A percentile compares a stretch with the other conserved stretches of the same genome.
phyloP scores from a whole-genome alignment of 2,888 invertebrate species.

The Protonemura montana region DNA sequence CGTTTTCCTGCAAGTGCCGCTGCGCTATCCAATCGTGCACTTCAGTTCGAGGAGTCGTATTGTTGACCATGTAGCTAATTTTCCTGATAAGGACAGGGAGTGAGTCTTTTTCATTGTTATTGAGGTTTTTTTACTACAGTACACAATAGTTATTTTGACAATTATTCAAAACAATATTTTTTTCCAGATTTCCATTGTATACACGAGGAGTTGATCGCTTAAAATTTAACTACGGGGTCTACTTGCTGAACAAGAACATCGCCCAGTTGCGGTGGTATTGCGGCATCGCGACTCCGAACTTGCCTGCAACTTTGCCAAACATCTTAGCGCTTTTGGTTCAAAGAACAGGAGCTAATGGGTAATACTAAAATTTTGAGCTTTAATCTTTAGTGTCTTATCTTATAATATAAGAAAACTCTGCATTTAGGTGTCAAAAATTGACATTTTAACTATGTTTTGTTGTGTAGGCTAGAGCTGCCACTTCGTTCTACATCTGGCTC shows the following conservation, averaged over 20 bases:
- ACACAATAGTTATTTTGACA: background rate
- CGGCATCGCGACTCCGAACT: conserved; percentile 75
- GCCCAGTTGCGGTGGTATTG: conserved; percentile 86
- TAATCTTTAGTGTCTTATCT: no score
- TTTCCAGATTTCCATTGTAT: conserved; percentile 82
- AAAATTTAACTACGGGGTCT: conserved; percentile 88
- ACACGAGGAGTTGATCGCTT: conserved; percentile 79
- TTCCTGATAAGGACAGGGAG: conserved; percentile 73
- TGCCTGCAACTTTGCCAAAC: conserved; percentile 80
- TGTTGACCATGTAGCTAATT: conserved; percentile 76
- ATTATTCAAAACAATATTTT: background rate
- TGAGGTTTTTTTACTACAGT: background rate
- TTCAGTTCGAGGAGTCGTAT: conserved; percentile 85
- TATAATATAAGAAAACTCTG: no score
- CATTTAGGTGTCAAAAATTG: no score
- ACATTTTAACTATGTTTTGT: no score
- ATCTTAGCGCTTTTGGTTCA: conserved; percentile 67
- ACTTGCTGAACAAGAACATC: conserved; percentile 92
- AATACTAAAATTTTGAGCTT: conserved; percentile 1
- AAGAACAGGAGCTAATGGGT: conserved; percentile 47
- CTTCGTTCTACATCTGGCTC: conserved; percentile 50
- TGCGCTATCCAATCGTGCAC: conserved; percentile 83
- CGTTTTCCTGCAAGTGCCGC: conserved; percentile 82
- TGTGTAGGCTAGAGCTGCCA: conserved; percentile 44
- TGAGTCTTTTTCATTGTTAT: conserved; percentile 57